A percentile compares a stretch with the other conserved stretches of the same genome.
phyloP scores from a whole-genome alignment of 1,140 invertebrate species.

The Orussus abietinus region DNA sequence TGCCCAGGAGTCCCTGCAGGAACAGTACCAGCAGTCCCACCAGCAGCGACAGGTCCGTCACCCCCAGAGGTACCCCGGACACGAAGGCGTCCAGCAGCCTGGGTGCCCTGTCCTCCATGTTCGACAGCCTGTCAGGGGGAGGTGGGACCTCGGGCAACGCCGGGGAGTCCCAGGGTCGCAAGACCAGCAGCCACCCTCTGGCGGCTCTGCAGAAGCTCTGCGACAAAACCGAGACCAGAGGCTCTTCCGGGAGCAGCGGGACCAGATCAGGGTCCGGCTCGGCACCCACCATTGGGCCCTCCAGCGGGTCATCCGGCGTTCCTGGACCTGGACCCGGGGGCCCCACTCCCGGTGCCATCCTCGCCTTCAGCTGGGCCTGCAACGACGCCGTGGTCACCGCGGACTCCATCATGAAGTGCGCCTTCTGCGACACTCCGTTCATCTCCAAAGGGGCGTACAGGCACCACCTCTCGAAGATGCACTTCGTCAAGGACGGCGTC shows the following conservation, averaged over 20 bases:
- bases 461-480: slow-evolving; percentile 94
- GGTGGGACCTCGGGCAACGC: slow-evolving; percentile 45
- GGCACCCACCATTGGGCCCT: slow-evolving; percentile 18
- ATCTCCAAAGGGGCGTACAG: slow-evolving; percentile 95
- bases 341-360: slow-evolving; percentile 72
- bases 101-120: slow-evolving; percentile 86
- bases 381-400: slow-evolving; percentile 84
- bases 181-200: slow-evolving; percentile 77
- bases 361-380: slow-evolving; percentile 91
- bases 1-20: slow-evolving; percentile 57
- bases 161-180: slow-evolving; percentile 56
- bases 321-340: slow-evolving; percentile 40
- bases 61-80: slow-evolving; percentile 66
- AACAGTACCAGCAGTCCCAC: slow-evolving; percentile 65
- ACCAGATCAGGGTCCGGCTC: slow-evolving; percentile 23
- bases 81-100: slow-evolving; percentile 68
- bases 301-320: slow-evolving; percentile 28
- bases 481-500: slow-evolving; percentile 90
- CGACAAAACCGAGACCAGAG: slow-evolving; percentile 83
- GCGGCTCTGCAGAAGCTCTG: slow-evolving; percentile 91
- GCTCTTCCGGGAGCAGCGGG: slow-evolving; percentile 22
- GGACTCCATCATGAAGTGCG: slow-evolving; percentile 90
- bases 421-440: slow-evolving; percentile 94
- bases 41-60: slow-evolving; percentile 69
- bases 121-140: slow-evolving; percentile 71